Base-by-base conservation (phyloP, 2,888 invertebrate species). In the Cabera pusaria region DNA sequence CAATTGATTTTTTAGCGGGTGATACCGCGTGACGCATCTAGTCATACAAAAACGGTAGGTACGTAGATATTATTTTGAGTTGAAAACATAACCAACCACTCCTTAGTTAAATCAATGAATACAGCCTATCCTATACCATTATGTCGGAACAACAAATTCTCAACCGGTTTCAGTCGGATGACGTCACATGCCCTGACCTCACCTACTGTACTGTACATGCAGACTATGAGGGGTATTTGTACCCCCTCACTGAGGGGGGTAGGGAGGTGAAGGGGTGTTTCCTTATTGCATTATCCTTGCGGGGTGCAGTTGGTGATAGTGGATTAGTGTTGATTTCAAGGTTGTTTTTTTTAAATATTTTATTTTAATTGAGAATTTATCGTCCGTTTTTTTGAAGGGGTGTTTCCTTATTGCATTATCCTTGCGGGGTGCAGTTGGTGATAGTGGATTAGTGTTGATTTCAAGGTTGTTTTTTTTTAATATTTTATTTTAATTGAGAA, bases 231-330 rank as follows among this genome's bases (percentile, higher is more conserved):
- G 44, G 38, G 24, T 14, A 12, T 27, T 38, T 35, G 41, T 41
- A 42, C 25, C 38, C 33, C 44, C 59, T 45, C 42, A 52, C 64
- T 68, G 66, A 38, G 41, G 38, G 24, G 20, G 41, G 25, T 14
- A 3, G 14, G 14, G 14, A 14, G 38, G 28, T 8, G 27, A 31
- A 49, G 33, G 42, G 40, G 22, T 43, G 36, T 23, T 56, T 59
- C 52, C 61, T 68, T 67, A 66, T 64, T 70, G 65, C 70, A 71
- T 68, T 69, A 66, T 65, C 58, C 59, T 59, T 55, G 50, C n/a
- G 53, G 41, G 48, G 23, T 59, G 56, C 53, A 59, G 29, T 52
- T 49, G 55, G 56, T 53, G 9, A 35, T 53, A 36, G 27, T 38
- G 21, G 39, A 34, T 26, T 3, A 14, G 4, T 14, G 14, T 14